Evolutionary conservation across 2,113 vertebrate genomes (phyloP).

Genomic region (Xiphophorus couchianus): DNA sequence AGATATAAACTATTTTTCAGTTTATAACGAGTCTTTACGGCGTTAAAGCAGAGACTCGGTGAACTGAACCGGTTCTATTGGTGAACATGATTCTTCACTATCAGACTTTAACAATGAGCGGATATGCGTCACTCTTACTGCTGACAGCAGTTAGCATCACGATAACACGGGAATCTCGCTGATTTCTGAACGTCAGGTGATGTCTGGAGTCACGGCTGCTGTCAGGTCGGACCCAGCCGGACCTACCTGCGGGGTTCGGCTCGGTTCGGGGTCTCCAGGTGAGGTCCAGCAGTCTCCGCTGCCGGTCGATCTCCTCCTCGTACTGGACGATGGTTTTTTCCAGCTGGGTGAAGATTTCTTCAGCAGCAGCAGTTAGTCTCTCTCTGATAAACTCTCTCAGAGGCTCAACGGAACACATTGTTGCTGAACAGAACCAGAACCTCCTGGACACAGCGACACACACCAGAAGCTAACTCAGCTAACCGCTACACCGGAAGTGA

Average conservation of each 20-base stretch:
- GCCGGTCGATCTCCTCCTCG: not conserved
- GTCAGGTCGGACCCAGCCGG: not conserved
- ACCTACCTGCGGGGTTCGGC: not conserved
- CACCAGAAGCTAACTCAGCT: not conserved
- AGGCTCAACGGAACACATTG: not conserved
- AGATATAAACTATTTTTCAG: too few relatives aligned
- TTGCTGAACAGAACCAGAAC: not conserved
- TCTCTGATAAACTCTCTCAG: not conserved
- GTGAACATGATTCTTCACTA: too few relatives aligned
- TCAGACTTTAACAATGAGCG: too few relatives aligned
- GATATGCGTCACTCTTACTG: not conserved
- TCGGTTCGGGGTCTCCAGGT: not conserved
- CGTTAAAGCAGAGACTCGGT: too few relatives aligned
- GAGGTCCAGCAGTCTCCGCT: not conserved
- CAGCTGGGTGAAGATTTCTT: not conserved
- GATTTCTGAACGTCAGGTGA: not conserved
- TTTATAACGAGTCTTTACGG: too few relatives aligned
- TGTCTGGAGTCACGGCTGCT: not conserved
- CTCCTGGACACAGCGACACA: not conserved
- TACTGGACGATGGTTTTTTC: not conserved
- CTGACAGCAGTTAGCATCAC: not conserved
- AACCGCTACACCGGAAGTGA: not conserved
- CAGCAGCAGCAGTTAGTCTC: constrained; percentile 1
- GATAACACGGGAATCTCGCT: not conserved
- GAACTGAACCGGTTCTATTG: too few relatives aligned